Conservation (phyloP, 2,113 vertebrate species). For the Zosterops lateralis region DNA sequence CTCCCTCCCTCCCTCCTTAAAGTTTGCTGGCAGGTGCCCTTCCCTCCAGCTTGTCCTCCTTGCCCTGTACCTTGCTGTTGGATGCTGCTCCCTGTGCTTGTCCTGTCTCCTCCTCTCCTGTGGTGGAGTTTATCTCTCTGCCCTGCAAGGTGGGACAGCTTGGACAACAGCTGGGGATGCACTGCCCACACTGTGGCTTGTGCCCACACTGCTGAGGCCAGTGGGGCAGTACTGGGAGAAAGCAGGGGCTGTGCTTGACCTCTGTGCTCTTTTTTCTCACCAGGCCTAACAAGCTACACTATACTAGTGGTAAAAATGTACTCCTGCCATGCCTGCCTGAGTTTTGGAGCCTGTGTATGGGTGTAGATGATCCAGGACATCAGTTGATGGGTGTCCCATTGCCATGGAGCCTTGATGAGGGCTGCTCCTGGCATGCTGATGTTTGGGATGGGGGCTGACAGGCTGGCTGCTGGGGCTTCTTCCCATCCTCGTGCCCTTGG, state of each 20-base stretch:
- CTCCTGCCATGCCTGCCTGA: background rate
- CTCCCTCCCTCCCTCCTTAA: background rate
- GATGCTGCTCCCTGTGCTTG: background rate
- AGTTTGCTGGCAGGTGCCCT: too few relatives aligned
- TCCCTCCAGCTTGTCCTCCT: background rate
- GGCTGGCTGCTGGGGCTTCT: background rate
- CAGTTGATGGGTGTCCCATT: background rate
- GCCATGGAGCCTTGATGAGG: background rate
- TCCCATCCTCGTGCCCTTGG: accelerated
- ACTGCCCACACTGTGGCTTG: accelerated
- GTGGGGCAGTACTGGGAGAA: background rate
- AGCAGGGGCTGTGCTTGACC: background rate
- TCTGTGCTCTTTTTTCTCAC: background rate
- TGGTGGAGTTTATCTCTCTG: background rate
- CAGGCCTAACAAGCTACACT: background rate
- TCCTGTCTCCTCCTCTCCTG: background rate
- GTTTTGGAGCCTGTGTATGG: background rate
- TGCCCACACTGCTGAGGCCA: too few relatives aligned
- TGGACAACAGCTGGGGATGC: background rate
- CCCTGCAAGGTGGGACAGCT: accelerated
- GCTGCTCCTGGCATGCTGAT: background rate
- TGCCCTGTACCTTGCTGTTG: background rate
- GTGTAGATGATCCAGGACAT: background rate
- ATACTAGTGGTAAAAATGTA: background rate
- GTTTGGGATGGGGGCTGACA: background rate